These are phyloP conservation scores for Hassar affinis DNA, from an alignment of 2,113 vertebrate species.

Conservation along the genomic window DNA sequence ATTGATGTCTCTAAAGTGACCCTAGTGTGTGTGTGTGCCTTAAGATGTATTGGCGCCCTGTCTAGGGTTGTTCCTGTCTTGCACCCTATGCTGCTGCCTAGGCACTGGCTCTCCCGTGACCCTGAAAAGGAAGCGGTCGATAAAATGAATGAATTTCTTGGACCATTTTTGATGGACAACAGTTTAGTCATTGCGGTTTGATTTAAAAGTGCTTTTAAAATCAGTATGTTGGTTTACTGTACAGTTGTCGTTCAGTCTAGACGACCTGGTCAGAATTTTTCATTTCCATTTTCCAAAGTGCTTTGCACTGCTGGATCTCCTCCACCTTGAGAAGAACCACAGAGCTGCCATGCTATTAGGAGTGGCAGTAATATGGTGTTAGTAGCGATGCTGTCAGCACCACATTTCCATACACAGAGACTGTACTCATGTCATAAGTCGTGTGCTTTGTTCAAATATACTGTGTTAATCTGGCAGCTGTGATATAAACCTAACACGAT, in stretches of 20 bases:
- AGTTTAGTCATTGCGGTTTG: not conserved
- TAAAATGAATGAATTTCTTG: too few relatives aligned
- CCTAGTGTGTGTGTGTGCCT: too few relatives aligned
- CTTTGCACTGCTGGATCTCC: conserved; percentile 2
- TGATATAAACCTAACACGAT: conserved; percentile 26
- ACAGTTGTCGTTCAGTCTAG: not conserved
- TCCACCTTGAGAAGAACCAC: conserved; percentile 18
- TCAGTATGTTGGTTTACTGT: not conserved
- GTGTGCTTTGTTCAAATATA: conserved; percentile 39
- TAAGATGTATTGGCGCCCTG: too few relatives aligned
- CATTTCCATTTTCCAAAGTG: conserved; percentile 11
- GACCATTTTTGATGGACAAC: not conserved
- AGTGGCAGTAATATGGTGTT: conserved; percentile 20
- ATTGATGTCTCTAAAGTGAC: too few relatives aligned
- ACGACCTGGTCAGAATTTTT: not conserved
- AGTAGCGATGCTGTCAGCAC: conserved; percentile 12
- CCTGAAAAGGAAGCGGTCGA: too few relatives aligned
- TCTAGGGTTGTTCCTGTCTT: too few relatives aligned
- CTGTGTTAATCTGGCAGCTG: conserved; percentile 27
- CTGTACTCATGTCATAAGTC: not conserved
- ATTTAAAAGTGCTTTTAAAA: not conserved
- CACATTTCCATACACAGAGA: conserved; percentile 13
- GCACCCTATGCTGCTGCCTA: too few relatives aligned
- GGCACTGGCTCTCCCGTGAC: too few relatives aligned
- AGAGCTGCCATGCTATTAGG: not conserved